Percentiles rank a stretch among this genome's conserved stretches.
phyloP scores from a whole-genome alignment of 2,888 invertebrate species.

The Labia minor region DNA sequence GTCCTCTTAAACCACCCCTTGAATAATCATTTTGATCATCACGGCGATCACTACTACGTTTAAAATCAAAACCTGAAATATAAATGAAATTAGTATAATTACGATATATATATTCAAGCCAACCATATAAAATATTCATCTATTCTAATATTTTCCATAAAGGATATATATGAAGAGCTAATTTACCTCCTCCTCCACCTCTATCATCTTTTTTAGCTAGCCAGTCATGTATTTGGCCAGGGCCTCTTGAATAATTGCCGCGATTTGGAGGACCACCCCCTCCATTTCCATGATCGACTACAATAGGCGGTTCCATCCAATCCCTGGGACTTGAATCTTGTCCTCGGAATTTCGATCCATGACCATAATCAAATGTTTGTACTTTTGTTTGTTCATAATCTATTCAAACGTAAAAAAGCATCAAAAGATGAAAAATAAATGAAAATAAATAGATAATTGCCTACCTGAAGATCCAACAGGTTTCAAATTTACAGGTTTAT shows the following conservation, averaged over 20 bases:
- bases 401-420: conserved; percentile 1
- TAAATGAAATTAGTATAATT: no score
- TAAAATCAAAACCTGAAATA: no score
- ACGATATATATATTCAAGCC: no score
- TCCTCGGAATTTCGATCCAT: conserved; percentile 35
- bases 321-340: conserved; percentile 23
- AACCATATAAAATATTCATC: no score
- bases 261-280: conserved; percentile 34
- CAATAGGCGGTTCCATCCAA: not conserved
- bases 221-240: not conserved
- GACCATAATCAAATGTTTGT: conserved; percentile 60
- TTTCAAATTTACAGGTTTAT: conserved; percentile 41
- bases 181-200: no score
- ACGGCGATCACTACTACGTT: no score
- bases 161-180: no score
- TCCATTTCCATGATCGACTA: conserved; percentile 28
- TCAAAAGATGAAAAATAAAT: conserved; percentile 17
- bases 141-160: no score
- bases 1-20: no score
- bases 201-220: conserved; percentile 19
- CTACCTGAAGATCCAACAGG: not conserved
- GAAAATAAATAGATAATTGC: not conserved
- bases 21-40: no score
- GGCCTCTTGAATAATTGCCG: conserved; percentile 27
- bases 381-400: conserved; percentile 43